Evolutionary conservation across 2,888 invertebrate genomes (phyloP).

Genomic region (Drosophila paramelanica): DNA sequence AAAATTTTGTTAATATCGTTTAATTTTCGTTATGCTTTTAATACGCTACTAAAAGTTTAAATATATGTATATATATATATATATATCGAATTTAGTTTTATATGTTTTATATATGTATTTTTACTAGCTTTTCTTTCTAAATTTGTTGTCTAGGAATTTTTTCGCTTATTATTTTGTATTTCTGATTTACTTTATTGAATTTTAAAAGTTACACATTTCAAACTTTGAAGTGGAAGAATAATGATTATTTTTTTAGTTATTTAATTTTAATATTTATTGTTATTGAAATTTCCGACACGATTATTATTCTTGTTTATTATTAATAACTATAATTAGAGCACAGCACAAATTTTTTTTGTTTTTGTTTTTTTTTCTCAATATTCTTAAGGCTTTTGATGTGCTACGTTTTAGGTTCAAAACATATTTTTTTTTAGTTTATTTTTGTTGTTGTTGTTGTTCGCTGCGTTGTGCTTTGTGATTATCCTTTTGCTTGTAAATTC

Average conservation of each 20-base stretch:
- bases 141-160: constrained; percentile 45
- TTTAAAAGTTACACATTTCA: constrained; percentile 71
- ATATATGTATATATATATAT: constrained; percentile 27
- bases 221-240: constrained; percentile 76
- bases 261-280: constrained; percentile 13
- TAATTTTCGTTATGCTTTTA: constrained; percentile 22
- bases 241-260: constrained; percentile 58
- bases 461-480: constrained; percentile 74
- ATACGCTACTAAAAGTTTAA: constrained; percentile 55
- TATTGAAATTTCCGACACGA: constrained; percentile 31
- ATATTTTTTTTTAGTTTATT: constrained; percentile 37
- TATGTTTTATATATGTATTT: constrained; percentile 24
- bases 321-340: constrained; percentile 62
- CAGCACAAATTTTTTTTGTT: constrained; percentile 64
- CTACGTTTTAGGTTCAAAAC: constrained; percentile 57
- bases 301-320: constrained; percentile 7
- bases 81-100: constrained; percentile 9
- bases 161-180: constrained; percentile 7
- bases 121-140: constrained; percentile 21
- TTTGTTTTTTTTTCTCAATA: constrained; percentile 35
- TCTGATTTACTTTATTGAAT: constrained; percentile 23
- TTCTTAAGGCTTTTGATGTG: constrained; percentile 74
- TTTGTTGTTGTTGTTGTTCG: constrained; percentile 32
- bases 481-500: constrained; percentile 78
- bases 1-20: constrained; percentile 52